These are phyloP conservation scores for Amphiura filiformis DNA, from an alignment of 35 echinoderm and acorn worm genomes.

Conservation along the genomic window DNA sequence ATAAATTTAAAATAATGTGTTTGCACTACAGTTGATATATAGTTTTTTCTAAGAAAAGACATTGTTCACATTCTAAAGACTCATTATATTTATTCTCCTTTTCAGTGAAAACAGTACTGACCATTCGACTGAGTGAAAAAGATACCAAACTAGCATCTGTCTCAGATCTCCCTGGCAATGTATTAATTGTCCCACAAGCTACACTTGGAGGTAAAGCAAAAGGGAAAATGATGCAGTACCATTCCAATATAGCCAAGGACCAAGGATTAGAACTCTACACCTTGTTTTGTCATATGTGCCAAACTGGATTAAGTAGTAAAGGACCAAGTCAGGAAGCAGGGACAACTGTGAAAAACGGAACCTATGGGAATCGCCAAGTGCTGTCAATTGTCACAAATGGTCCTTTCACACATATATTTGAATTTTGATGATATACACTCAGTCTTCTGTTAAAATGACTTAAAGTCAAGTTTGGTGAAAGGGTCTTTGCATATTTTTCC, in stretches of 20 bases:
- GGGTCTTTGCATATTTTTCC: too few relatives aligned
- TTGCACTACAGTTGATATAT: too few relatives aligned
- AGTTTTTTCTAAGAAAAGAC: too few relatives aligned
- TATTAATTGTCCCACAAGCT: constrained; percentile 66
- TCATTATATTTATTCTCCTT: too few relatives aligned
- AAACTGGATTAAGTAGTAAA: constrained; percentile 13
- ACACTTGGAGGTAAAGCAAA: constrained; percentile 88
- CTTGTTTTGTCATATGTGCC: constrained; percentile 36
- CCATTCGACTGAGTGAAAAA: constrained; percentile 52
- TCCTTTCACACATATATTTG: constrained; percentile 75
- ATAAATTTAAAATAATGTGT: too few relatives aligned
- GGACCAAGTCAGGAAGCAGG: constrained; percentile 43
- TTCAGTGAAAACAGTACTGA: constrained; percentile 59
- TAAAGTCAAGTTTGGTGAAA: too few relatives aligned
- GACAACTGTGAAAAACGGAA: constrained; percentile 52
- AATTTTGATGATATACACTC: constrained; percentile 52
- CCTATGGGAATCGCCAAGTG: constrained; percentile 85
- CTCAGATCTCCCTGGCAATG: constrained; percentile 73
- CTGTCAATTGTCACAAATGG: constrained; percentile 37
- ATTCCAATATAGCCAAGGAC: constrained; percentile 77
- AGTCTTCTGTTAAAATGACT: too few relatives aligned
- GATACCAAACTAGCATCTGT: constrained; percentile 57
- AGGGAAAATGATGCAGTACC: constrained; percentile 89
- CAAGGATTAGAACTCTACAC: constrained; percentile 69
- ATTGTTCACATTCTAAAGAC: too few relatives aligned